phyloP scores from a whole-genome alignment of 2,113 vertebrate genomes.

The Microtus pennsylvanicus region DNA sequence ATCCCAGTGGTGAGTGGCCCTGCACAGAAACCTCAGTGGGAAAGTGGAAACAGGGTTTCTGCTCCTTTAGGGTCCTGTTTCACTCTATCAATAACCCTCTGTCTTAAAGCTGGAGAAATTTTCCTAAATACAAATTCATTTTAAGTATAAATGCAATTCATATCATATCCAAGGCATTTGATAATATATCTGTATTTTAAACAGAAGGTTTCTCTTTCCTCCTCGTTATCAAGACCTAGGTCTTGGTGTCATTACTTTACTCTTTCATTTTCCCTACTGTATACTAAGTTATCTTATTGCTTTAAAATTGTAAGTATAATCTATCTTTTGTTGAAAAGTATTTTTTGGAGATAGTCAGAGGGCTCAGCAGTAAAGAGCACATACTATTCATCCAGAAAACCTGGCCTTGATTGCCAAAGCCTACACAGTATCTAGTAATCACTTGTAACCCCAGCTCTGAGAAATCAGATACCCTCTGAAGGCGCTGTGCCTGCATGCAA shows the following conservation, averaged over 20 bases:
- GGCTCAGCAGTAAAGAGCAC: background rate
- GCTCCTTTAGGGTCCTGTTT: background rate
- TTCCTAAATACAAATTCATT: background rate
- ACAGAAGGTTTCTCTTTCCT: background rate
- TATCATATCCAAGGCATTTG: background rate
- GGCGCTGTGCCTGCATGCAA: too few species aligned
- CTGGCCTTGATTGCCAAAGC: background rate
- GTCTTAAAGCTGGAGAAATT: background rate
- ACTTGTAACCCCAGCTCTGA: background rate
- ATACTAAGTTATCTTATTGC: background rate
- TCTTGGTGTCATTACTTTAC: background rate
- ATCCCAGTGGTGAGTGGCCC: background rate
- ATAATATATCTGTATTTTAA: background rate
- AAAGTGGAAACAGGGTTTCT: background rate
- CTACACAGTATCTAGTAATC: background rate
- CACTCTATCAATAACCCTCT: background rate
- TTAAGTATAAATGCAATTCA: constrained; percentile 15
- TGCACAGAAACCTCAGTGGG: background rate
- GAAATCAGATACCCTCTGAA: background rate
- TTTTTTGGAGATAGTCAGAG: background rate
- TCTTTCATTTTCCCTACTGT: background rate
- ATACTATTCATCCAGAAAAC: background rate
- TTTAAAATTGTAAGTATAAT: background rate
- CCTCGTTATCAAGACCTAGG: background rate
- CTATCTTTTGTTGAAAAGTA: background rate